These are phyloP conservation scores for Sanderia malayensis DNA, from an alignment of 30 jellyfish, hydroid and myxozoan genomes.

Conservation along the genomic window DNA sequence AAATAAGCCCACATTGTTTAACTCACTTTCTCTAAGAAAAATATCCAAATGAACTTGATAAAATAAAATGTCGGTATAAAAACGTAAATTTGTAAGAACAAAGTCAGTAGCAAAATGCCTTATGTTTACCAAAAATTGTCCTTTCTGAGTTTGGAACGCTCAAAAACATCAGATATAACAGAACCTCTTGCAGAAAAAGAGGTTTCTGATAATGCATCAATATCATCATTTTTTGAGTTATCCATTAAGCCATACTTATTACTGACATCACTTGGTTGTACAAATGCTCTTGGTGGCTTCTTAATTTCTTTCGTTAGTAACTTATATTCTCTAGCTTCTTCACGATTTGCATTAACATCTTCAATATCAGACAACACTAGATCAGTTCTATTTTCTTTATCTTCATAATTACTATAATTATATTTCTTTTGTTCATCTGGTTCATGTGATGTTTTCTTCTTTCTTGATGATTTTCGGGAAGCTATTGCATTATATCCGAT, in stretches of 20 bases:
- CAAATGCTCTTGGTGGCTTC: constrained; percentile 57
- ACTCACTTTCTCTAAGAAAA: too few relatives aligned
- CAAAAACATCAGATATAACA: constrained; percentile 59
- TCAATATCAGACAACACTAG: constrained; percentile 32
- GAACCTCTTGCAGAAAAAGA: constrained; percentile 72
- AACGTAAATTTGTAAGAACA: too few relatives aligned
- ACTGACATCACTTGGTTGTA: constrained; percentile 46
- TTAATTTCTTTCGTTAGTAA: not conserved
- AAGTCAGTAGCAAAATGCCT: too few relatives aligned
- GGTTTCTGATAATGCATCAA: constrained; percentile 45
- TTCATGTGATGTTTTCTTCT: not conserved
- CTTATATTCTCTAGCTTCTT: not conserved
- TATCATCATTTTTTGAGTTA: constrained; percentile 5
- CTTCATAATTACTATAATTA: constrained; percentile 31
- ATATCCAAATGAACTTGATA: too few relatives aligned
- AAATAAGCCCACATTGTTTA: too few relatives aligned
- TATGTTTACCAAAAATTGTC: constrained; percentile 51
- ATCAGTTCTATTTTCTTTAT: constrained; percentile 24
- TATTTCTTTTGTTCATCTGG: constrained; percentile 14
- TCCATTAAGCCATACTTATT: not conserved
- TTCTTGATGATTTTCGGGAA: constrained; percentile 13
- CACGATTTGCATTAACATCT: not conserved
- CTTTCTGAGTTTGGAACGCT: constrained; percentile 56
- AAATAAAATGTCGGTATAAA: too few relatives aligned
- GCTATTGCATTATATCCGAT: not conserved